These are phyloP conservation scores for Zygaena filipendulae DNA, from an alignment of 2,888 invertebrate genomes.

Conservation along the genomic window DNA sequence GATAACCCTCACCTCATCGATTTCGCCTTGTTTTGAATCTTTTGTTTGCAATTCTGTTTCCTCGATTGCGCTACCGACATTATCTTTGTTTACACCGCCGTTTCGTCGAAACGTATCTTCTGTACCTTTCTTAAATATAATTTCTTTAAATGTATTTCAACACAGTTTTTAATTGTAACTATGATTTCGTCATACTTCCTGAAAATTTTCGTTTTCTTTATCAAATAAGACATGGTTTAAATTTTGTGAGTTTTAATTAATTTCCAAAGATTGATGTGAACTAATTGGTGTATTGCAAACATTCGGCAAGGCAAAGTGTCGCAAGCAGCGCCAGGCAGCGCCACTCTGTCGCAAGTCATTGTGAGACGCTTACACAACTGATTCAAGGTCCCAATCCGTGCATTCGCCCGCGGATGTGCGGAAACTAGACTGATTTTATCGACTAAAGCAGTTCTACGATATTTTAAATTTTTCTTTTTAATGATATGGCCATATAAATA, in stretches of 20 bases:
- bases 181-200: no score
- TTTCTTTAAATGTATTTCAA: no score
- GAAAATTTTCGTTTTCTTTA: conserved; percentile 4
- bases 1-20: no score
- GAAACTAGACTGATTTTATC: conserved; percentile 40
- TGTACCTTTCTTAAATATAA: conserved; percentile 4
- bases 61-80: conserved; percentile 27
- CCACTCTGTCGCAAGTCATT: conserved; percentile 58
- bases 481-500: no score
- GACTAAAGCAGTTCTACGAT: conserved; percentile 17
- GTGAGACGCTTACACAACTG: conserved; percentile 60
- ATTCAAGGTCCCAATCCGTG: conserved; percentile 61
- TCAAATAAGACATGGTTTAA: conserved; percentile 2
- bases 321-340: conserved; percentile 53
- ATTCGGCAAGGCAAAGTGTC: no score
- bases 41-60: conserved; percentile 40
- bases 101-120: conserved; percentile 7
- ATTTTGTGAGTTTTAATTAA: no score
- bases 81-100: conserved; percentile 23
- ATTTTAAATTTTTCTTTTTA: no score
- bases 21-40: conserved; percentile 30
- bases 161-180: no score
- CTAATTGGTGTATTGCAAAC: conserved; percentile 45
- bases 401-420: conserved; percentile 62
- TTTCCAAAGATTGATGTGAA: no score